Base-by-base conservation (phyloP, 2,888 invertebrate genomes). In the Lasioglossum oenotherae region DNA sequence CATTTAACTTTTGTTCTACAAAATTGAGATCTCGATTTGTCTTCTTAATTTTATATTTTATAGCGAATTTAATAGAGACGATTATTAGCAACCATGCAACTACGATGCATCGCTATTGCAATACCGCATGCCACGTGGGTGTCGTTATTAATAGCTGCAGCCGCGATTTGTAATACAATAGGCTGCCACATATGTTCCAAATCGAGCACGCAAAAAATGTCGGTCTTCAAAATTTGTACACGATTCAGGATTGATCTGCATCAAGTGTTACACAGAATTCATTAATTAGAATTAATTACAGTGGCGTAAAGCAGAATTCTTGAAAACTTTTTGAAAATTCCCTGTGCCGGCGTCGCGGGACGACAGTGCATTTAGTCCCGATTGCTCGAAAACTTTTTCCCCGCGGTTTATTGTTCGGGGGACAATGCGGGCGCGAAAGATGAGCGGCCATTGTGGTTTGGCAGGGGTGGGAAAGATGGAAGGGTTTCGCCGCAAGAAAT, bases 71-170 rank as follows among this genome's bases (percentile, higher is more conserved):
- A 14, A 23, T 5, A 4, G 0, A 16, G 14, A 12, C 12, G 27
- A 74, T 71, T 38, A 8, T 31, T 23, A 38, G 57, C 8, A 16
- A 38, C 67, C 41, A 80, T 38, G 49, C 35, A 38, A 60, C 27
- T 16, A 27, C 53, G 67, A 67, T 79, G 44, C 46, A 79, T 19
- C n/a, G 35, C 27, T 4, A 23, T 23, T 12, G 57, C n/a, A 53
- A 57, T 31, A 16, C 5, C 14, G 57, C 27, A 27, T 60, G 27
- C 31, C 23, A 73, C 46, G 78, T 77, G 64, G 57, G 72, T 81
- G 74, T 64, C 1, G 76, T 46, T 86, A 87, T 81, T 86, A 83
- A 87, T 86, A 83, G 82, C 76, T 74, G 10, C 53, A 53, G 71
- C 27, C 76, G 77, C 38, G 49, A 81, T 81, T 79, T 78, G 75